Base-by-base conservation (phyloP, 2,797 vertebrate genomes). In the Dryobates pubescens region DNA sequence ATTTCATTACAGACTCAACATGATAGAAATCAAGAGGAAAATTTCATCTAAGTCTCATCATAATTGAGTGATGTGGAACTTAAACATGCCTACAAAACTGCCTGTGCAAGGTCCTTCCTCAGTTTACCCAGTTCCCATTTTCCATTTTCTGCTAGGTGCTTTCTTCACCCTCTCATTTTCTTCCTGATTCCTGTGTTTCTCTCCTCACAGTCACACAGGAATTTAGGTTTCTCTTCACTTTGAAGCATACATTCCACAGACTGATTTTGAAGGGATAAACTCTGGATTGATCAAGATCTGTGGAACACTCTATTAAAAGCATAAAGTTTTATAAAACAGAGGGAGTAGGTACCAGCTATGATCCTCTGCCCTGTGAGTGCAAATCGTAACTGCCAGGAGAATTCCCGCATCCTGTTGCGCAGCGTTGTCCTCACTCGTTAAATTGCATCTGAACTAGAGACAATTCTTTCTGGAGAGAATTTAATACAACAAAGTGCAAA, bases 1-100 rank as follows among this genome's bases (percentile, higher is more conserved):
- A 23, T 84, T 90, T 88, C 34, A 67, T 72, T 77, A 86, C 2
- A 6, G 74, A 63, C 63, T 58, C 68, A 78, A 63, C 0, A 17
- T 85, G 82, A 85, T n/a, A 49, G 84, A 94, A 94, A 89, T 77
- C 82, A 85, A 84, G 63, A 64, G 9, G 36, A 75, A 94, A 93
- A 81, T 57, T 86, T 86, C 71, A 58, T 68, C 62, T 90, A 68
- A 69, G 78, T 73, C 56, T 87, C 70, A 61, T 68, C 10, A 4
- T 78, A 90, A 92, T 78, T 87, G 82, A 94, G 67, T 68, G 82
- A 82, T 75, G 67, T 90, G 83, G 78, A 89, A 90, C 70, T 88
- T 86, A 59, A 74, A n/a, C 36, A 18, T 58, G 79, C 70, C 61
- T 88, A 65, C 47, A 88, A 93, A 91, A 95, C 3, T 65, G 58